Conservation (phyloP, 2,113 vertebrate species). For the Thunnus thynnus region DNA sequence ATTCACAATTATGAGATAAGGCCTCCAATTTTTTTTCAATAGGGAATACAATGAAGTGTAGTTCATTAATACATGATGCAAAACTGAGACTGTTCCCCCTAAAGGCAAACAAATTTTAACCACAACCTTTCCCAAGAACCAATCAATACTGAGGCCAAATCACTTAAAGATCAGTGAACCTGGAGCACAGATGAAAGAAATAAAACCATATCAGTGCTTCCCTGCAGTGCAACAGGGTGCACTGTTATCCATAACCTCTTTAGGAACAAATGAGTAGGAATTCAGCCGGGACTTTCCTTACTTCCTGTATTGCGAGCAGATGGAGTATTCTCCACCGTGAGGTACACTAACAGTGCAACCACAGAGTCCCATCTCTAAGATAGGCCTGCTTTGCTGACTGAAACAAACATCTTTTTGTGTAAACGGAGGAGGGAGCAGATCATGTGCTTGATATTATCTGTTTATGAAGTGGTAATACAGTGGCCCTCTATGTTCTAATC, state of each 20-base stretch:
- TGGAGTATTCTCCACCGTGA: neutral
- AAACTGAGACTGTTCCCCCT: constrained; percentile 6
- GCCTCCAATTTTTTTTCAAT: no score
- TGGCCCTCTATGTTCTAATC: constrained; percentile 68
- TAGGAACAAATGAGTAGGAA: neutral
- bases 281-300: constrained; percentile 57
- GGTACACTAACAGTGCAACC: constrained; percentile 21
- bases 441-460: constrained; percentile 80
- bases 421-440: constrained; percentile 50
- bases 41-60: no score
- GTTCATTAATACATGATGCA: constrained; percentile 24
- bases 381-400: constrained; percentile 25
- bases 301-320: constrained; percentile 20
- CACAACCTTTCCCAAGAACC: constrained; percentile 1
- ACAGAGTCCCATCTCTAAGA: constrained; percentile 24
- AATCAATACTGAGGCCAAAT: neutral
- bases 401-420: constrained; percentile 77
- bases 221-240: neutral
- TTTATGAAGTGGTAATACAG: constrained; percentile 72
- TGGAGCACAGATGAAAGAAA: neutral
- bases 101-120: constrained; percentile 7
- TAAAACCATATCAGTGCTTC: neutral
- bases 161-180: neutral
- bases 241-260: constrained; percentile 1
- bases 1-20: no score